Evolutionary conservation across 2,797 vertebrate species (phyloP), one percentile per base, ranked within the genome.

Genomic region (Cyclopterus lumpus): DNA sequence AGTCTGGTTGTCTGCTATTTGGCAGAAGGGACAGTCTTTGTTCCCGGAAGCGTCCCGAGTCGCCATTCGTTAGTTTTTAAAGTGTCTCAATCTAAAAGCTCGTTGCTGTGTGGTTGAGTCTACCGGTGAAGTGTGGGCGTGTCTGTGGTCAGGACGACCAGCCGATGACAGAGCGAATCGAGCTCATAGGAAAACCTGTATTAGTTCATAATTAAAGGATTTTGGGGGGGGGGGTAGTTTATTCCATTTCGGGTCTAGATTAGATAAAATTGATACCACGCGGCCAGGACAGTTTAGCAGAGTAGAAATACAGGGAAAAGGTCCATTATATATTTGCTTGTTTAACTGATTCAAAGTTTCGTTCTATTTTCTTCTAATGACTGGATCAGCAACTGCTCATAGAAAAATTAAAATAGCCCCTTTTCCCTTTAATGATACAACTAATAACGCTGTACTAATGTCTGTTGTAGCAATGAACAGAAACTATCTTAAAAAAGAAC

Each of bases 1-100:
- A 0, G 57, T 73, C 34, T 77, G 67, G 12, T 32, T 67, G 36
- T 28, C 61, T 15, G 6, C 75, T 40, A 92, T 88, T 28, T 48
- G 63, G 40, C 91, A 93, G 75, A 92, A 90, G 4, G 38, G 36
- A 44, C 91, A 91, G 0, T 49, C 73, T 14, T 83, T 82, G 2
- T 10, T 30, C 20, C 5, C 54, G 2, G 2, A 62, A 8, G 11
- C 14, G 4, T 53, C 72, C 48, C 0, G 60, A 61, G 62, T 54
- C 42, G 5, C 85, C 79, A 84, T 85, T 1, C 0, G 3, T 3
- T 38, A 38, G 38, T 12, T 40, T 28, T 14, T 22, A 15, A 15
- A 9, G 10, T 11, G 20, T 22, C 10, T 18, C 4, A 2, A 15
- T 26, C 49, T 53, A 6, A 2, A 18, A 15, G 3, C 9, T 22